phyloP scores from a whole-genome alignment of 2,797 vertebrate genomes.

The Tarsius wallacei region DNA sequence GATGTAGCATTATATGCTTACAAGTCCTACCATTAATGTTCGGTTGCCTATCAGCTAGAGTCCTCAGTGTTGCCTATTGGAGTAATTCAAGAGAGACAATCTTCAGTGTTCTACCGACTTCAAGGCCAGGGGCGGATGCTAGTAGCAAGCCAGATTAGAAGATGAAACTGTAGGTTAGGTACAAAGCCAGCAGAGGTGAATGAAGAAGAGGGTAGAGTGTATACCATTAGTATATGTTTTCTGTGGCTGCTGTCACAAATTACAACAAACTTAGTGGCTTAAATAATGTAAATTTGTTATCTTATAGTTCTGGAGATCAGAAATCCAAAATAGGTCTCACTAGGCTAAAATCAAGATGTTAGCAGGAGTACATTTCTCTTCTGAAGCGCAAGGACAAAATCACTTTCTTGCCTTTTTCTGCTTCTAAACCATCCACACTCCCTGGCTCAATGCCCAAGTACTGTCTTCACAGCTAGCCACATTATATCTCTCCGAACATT shows the following conservation, averaged over 20 bases:
- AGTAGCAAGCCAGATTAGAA: not conserved
- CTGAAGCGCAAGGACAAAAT: not conserved
- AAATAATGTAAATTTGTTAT: not conserved
- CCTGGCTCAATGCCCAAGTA: not conserved
- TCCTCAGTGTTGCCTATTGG: not conserved
- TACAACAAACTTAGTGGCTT: not conserved
- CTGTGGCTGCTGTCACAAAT: not conserved
- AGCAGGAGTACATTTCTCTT: not conserved
- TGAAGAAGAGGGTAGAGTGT: fast-evolving
- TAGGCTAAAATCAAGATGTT: not conserved
- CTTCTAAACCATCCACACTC: not conserved
- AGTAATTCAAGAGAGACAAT: not conserved
- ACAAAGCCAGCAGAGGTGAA: not conserved
- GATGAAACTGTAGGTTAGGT: not conserved
- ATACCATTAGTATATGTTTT: not conserved
- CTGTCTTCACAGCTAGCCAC: not conserved
- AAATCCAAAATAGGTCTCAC: not conserved
- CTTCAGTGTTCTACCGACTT: not conserved
- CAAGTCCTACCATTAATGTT: not conserved
- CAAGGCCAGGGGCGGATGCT: not conserved
- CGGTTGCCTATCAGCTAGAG: not conserved
- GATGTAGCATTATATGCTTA: not conserved
- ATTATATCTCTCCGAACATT: not conserved
- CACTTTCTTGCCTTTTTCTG: not conserved
- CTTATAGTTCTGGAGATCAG: not conserved